These are phyloP conservation scores for Aphelenchoides besseyi DNA, from an alignment of 1,140 invertebrate genomes.

Conservation along the genomic window DNA sequence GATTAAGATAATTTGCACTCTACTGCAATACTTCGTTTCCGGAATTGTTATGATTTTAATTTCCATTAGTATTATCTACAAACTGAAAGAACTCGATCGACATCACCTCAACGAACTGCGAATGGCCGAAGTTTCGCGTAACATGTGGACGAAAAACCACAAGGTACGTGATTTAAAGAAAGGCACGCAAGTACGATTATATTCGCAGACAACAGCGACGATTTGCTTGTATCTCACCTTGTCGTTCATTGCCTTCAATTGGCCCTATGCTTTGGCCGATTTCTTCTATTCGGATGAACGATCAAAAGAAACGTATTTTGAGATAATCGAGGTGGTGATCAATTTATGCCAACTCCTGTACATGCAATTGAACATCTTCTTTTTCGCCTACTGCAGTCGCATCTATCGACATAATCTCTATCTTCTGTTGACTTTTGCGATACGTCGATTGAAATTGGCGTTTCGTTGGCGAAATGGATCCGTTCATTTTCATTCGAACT, in stretches of 20 bases:
- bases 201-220: conserved; percentile 31
- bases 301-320: conserved; percentile 6
- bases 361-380: conserved; percentile 32
- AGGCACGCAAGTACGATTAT: neutral
- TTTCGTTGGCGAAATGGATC: neutral
- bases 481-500: neutral
- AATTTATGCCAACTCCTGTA: conserved; percentile 30
- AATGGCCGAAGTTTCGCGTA: conserved; percentile 28
- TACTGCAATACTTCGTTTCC: conserved; percentile 34
- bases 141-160: conserved; percentile 31
- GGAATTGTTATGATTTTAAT: conserved; percentile 34
- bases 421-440: conserved; percentile 15
- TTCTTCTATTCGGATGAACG: conserved; percentile 33
- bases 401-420: conserved; percentile 30
- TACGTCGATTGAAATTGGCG: neutral
- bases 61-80: conserved; percentile 19
- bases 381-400: conserved; percentile 30
- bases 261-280: conserved; percentile 36
- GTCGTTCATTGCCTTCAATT: conserved; percentile 32
- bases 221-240: conserved; percentile 40
- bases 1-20: conserved; percentile 20
- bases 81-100: conserved; percentile 27
- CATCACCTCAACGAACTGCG: conserved; percentile 30
- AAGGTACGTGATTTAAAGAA: conserved; percentile 19
- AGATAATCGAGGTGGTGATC: conserved; percentile 32